Conservation (phyloP, 1,140 invertebrate species). For the Ceratina australensis region DNA sequence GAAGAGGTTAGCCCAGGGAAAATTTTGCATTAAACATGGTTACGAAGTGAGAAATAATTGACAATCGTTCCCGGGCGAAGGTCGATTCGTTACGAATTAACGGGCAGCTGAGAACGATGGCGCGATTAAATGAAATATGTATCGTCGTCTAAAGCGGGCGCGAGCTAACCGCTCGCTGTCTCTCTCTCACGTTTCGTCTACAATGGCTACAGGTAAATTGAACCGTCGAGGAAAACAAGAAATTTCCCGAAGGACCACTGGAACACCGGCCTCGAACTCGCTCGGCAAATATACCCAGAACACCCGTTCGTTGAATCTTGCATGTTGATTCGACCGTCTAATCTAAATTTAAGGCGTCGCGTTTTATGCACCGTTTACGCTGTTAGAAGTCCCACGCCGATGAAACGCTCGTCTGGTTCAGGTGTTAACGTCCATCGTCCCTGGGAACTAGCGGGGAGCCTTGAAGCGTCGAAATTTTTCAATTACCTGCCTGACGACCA, state of each 20-base stretch:
- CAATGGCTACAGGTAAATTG: constrained; percentile 32
- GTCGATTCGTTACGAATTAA: background rate
- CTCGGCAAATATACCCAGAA: constrained; percentile 39
- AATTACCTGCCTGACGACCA: too few relatives aligned
- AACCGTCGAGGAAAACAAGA: constrained; percentile 50
- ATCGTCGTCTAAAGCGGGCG: constrained; percentile 25
- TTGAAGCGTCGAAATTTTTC: too few relatives aligned
- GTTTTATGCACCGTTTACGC: constrained; percentile 21
- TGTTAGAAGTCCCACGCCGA: background rate
- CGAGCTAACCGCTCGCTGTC: constrained; percentile 23
- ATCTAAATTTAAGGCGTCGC: constrained; percentile 35
- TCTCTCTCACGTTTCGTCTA: background rate
- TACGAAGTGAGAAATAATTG: too few relatives aligned
- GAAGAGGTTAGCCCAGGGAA: too few relatives aligned
- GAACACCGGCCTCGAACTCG: constrained; percentile 19
- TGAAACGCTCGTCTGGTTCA: background rate
- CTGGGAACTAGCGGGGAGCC: too few relatives aligned
- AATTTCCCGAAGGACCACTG: constrained; percentile 59
- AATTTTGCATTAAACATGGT: too few relatives aligned
- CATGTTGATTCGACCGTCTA: constrained; percentile 39
- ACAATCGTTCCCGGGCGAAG: background rate
- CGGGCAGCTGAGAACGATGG: background rate
- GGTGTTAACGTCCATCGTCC: background rate
- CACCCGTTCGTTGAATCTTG: constrained; percentile 49
- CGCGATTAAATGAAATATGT: constrained; percentile 56